Evolutionary conservation across 2,888 invertebrate genomes (phyloP), one percentile per base, ranked within the genome.

Genomic region (Heteromyza rotundicornis): DNA sequence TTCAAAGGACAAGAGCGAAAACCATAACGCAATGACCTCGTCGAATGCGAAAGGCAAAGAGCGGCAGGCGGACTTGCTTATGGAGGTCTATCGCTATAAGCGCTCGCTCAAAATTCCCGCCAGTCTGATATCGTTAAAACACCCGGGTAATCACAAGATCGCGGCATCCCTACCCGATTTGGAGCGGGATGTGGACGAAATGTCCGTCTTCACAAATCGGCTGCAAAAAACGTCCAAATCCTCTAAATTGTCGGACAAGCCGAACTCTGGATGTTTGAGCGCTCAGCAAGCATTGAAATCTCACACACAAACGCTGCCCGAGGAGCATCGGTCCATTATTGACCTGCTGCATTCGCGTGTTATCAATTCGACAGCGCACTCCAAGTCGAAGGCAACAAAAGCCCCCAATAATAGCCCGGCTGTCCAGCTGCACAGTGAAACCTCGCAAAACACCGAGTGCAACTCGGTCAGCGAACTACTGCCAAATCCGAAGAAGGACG

Each of bases 21-120:
- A 32, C 3, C 17, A 20, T 84, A 85, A 60, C 80, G 51, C 22
- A 62, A 65, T 77, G 63, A 80, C 78, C 82, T 77, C 75, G 59
- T 67, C 79, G 16, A 70, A 77, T 36, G 78, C 79, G 49, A 73
- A 77, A 32, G 82, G 78, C 59, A 75, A 77, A 50, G 74, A 78
- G 1, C 73, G 71, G 2, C 74, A 76, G 49, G 67, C 72, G 35
- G 59, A 66, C 51, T 12, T 80, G 8, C 70, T 71, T 60, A 62
- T 92, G 76, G 93, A 93, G 75, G 87, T 94, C 17, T 92, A 91
- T 74, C 89, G 88, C 71, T 94, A 90, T 76, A 94, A 94, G 79
- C 87, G 91, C 70, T 91, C 93, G 1, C 82, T 94, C 17, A 87
- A 94, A 70, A 92, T 94, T 87, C 94, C 94, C 1, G 86, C 90